These are phyloP conservation scores for Drosophila quinaria DNA, from an alignment of 2,888 invertebrate species.

Conservation along the genomic window DNA sequence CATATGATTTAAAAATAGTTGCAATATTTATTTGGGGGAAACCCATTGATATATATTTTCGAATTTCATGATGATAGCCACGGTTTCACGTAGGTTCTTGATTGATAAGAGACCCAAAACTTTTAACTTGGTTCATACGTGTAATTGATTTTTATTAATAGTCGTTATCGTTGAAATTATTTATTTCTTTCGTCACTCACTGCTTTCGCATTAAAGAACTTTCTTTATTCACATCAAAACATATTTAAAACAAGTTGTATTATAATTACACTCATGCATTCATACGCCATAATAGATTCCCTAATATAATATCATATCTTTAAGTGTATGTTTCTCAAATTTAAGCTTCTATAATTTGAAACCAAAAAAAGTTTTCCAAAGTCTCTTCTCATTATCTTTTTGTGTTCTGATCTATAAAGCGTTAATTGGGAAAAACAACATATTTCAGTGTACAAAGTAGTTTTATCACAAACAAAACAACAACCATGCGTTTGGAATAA, in stretches of 20 bases:
- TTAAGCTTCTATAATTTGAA: too few species aligned
- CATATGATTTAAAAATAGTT: not conserved
- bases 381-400: too few species aligned
- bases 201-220: not conserved
- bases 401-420: too few species aligned
- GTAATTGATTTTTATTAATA: not conserved
- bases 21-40: not conserved
- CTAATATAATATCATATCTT: not conserved
- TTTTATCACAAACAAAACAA: not conserved
- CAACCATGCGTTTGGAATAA: not conserved
- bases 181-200: not conserved
- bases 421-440: not conserved
- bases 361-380: too few species aligned
- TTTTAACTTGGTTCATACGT: not conserved
- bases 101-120: slow-evolving; percentile 19
- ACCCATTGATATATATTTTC: slow-evolving; percentile 2
- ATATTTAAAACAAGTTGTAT: too few species aligned
- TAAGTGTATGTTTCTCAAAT: too few species aligned
- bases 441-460: not conserved
- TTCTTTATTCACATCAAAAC: not conserved
- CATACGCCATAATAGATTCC: not conserved
- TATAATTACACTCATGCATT: not conserved
- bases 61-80: slow-evolving; percentile 39
- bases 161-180: not conserved
- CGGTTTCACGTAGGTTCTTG: slow-evolving; percentile 1